phyloP scores from a whole-genome alignment of 2,888 invertebrate genomes.

The Macrosiphum euphorbiae region DNA sequence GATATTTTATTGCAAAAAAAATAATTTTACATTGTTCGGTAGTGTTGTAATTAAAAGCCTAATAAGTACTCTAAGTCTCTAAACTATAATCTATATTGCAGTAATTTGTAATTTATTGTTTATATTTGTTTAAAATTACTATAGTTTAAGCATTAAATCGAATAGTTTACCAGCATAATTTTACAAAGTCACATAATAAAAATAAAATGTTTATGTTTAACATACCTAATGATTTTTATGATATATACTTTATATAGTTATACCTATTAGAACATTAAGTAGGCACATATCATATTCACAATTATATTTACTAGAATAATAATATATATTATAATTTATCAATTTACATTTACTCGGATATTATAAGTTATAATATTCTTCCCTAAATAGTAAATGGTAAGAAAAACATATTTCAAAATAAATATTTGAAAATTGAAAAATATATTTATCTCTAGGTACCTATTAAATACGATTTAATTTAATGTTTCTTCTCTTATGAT shows the following conservation, averaged over 20 bases:
- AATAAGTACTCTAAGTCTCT: neutral
- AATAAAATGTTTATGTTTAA: neutral
- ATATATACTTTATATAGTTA: neutral
- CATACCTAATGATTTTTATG: neutral
- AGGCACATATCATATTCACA: neutral
- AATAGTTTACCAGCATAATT: neutral
- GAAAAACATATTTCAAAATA: constrained; percentile 20
- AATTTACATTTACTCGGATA: neutral
- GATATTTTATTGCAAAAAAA: constrained; percentile 11
- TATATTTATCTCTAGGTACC: constrained; percentile 29
- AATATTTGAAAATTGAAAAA: constrained; percentile 46
- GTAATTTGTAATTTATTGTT: neutral
- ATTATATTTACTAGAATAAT: neutral
- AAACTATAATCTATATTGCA: neutral
- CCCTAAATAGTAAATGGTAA: neutral
- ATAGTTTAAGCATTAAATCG: neutral
- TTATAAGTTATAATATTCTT: neutral
- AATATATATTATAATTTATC: neutral
- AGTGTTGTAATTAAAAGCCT: neutral
- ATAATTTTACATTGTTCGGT: neutral
- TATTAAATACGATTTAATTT: constrained; percentile 37
- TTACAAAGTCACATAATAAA: neutral
- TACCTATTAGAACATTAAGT: neutral
- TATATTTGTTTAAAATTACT: neutral
- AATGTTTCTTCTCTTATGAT: neutral